These are phyloP conservation scores for Pyrrhopygopsis socrates DNA, from an alignment of 2,888 invertebrate species.

Conservation along the genomic window DNA sequence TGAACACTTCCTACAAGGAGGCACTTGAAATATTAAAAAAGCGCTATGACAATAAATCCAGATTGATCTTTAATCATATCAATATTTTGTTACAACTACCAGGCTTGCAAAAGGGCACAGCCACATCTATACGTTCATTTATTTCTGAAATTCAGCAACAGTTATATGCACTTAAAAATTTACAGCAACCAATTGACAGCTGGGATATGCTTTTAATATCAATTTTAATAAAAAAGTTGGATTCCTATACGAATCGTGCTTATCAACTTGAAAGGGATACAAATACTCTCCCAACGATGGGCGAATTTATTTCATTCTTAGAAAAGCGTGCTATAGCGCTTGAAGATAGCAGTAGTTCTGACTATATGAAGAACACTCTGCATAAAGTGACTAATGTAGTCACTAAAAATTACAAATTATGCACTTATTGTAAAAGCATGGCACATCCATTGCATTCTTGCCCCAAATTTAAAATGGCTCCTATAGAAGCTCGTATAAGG, in stretches of 20 bases:
- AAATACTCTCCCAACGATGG: background rate
- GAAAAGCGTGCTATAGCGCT: too few relatives aligned
- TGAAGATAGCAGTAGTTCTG: too few relatives aligned
- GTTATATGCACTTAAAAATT: background rate
- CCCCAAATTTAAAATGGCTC: background rate
- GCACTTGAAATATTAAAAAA: background rate
- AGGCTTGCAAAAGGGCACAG: background rate
- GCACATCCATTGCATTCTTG: background rate
- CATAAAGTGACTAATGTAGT: too few relatives aligned
- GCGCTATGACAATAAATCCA: background rate
- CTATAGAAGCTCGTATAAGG: background rate
- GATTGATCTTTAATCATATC: background rate
- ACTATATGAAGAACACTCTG: too few relatives aligned
- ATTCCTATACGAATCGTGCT: background rate
- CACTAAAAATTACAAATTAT: too few relatives aligned
- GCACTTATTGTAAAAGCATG: too few relatives aligned
- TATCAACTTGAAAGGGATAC: background rate
- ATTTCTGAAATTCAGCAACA: background rate
- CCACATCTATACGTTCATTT: background rate
- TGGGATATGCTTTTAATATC: background rate
- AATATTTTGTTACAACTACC: too few relatives aligned
- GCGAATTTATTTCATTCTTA: background rate
- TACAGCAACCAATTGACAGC: background rate
- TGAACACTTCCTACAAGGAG: too few relatives aligned
- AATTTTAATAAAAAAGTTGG: background rate